These are phyloP conservation scores for Echinometra lucunter DNA, from an alignment of 53 echinoderm and acorn worm genomes.

Conservation along the genomic window DNA sequence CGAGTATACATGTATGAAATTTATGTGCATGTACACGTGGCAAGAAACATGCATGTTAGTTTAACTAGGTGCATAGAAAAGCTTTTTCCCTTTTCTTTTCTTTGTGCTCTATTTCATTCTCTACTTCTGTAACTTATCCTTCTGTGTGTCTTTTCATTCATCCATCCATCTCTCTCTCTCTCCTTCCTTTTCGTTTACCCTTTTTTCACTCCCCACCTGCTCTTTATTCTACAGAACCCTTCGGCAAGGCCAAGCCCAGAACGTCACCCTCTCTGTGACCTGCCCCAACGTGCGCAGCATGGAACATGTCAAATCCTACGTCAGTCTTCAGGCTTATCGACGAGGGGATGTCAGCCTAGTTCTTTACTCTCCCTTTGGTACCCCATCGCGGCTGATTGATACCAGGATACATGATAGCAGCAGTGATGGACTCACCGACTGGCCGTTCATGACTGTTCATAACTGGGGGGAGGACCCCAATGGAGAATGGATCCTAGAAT, in stretches of 20 bases:
- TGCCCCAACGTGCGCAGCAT: conserved; percentile 79
- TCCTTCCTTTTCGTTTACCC: not conserved
- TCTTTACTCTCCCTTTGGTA: conserved; percentile 88
- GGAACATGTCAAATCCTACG: conserved; percentile 82
- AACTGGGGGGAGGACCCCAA: conserved; percentile 95
- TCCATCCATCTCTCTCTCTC: not conserved
- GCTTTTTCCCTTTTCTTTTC: no score
- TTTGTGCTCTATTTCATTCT: no score
- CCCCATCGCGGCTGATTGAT: conserved; percentile 86
- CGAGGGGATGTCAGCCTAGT: conserved; percentile 88
- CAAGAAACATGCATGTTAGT: no score
- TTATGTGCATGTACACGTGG: no score
- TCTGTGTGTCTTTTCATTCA: not conserved
- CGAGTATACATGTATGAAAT: no score
- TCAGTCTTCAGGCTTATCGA: conserved; percentile 83
- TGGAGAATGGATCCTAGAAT: conserved; percentile 83
- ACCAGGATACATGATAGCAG: conserved; percentile 77
- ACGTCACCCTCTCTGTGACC: conserved; percentile 53
- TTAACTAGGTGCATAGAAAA: no score
- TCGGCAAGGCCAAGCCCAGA: conserved; percentile 59
- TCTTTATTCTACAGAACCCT: conserved; percentile 69
- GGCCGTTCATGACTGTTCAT: conserved; percentile 96
- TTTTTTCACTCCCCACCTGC: not conserved
- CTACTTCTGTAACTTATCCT: not conserved
- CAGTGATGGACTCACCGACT: conserved; percentile 66